Evolutionary conservation across 2,888 invertebrate species (phyloP).

Genomic region (Pycnomerus fuliginosus): DNA sequence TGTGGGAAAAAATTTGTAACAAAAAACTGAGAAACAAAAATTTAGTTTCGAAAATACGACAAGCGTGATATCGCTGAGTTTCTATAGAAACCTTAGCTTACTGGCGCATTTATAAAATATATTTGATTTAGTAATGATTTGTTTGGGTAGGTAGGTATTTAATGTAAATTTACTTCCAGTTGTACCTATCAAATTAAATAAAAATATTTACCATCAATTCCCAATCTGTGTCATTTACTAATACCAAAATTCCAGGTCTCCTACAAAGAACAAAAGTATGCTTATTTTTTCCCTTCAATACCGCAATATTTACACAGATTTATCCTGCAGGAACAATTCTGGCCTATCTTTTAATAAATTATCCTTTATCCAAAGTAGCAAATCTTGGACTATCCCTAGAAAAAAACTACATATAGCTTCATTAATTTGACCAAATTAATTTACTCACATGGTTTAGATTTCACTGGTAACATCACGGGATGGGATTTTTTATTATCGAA

Average conservation of each 20-base stretch:
- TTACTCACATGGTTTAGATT: constrained; percentile 53
- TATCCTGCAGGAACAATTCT: constrained; percentile 63
- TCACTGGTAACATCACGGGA: constrained; percentile 63
- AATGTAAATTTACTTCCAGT: constrained; percentile 15
- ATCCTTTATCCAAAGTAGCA: constrained; percentile 81
- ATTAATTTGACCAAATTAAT: not conserved
- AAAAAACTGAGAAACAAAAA: too few relatives aligned
- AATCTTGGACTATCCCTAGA: constrained; percentile 68
- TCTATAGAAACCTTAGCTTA: too few relatives aligned
- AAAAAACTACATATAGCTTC: constrained; percentile 10
- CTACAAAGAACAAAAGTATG: constrained; percentile 47
- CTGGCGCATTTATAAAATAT: too few relatives aligned
- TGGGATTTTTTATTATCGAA: constrained; percentile 80
- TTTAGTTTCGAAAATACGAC: too few relatives aligned
- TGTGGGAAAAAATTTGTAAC: too few relatives aligned
- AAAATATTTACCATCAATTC: constrained; percentile 71
- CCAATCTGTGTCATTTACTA: constrained; percentile 96
- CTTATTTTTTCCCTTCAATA: constrained; percentile 1
- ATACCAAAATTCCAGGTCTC: constrained; percentile 89
- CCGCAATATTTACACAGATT: constrained; percentile 50
- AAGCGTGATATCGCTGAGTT: too few relatives aligned
- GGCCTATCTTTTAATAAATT: constrained; percentile 82
- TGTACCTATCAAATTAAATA: not conserved
- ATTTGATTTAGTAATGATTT: too few relatives aligned
- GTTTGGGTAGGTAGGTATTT: too few relatives aligned